phyloP scores from a whole-genome alignment of 1,140 invertebrate genomes.

The Eriocheir sinensis region DNA sequence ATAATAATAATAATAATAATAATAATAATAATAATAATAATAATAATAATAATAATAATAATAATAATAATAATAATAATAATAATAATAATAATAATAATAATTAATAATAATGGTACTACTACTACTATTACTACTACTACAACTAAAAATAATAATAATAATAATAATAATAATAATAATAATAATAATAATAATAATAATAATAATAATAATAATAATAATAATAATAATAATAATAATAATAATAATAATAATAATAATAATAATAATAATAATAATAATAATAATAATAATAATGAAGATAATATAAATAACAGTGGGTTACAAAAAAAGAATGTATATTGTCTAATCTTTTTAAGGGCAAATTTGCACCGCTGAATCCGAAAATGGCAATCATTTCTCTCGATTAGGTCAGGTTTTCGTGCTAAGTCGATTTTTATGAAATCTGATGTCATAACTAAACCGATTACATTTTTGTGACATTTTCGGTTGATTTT shows the following conservation, averaged over 20 bases:
- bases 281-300: constrained; percentile 13
- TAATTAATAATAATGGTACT: constrained; percentile 28
- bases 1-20: constrained; percentile 21
- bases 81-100: not conserved
- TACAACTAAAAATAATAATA: not conserved
- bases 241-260: not conserved
- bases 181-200: not conserved
- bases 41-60: not conserved
- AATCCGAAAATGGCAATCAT: no score
- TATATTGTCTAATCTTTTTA: no score
- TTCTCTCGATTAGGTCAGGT: no score
- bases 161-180: not conserved
- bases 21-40: not conserved
- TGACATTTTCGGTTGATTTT: no score
- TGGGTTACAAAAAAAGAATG: no score
- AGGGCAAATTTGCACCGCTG: no score
- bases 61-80: constrained; percentile 16
- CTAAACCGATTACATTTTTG: no score
- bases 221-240: not conserved
- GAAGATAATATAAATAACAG: no score
- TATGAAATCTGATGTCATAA: no score
- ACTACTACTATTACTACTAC: constrained; percentile 19
- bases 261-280: constrained; percentile 1
- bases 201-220: not conserved
- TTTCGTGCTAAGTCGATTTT: no score